These are phyloP conservation scores for Crocuta crocuta DNA, from an alignment of 2,113 vertebrate genomes.

Conservation along the genomic window DNA sequence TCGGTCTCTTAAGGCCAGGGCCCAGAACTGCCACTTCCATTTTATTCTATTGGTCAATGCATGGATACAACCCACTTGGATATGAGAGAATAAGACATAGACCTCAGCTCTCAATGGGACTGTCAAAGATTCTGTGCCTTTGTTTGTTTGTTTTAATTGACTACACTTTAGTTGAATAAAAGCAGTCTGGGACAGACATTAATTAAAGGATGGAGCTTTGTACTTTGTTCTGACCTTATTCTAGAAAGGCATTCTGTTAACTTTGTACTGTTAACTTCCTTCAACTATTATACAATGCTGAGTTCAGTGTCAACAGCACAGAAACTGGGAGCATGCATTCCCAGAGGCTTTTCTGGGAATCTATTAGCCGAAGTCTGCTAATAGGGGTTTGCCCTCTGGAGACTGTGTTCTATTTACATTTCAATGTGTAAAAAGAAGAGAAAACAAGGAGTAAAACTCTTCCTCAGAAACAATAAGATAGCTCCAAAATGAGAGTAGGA, in stretches of 20 bases:
- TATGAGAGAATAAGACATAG: background rate
- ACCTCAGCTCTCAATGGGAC: background rate
- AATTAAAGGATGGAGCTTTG: background rate
- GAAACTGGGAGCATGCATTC: background rate
- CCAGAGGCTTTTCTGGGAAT: background rate
- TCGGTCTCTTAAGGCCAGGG: background rate
- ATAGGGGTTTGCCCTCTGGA: background rate
- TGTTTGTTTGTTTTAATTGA: background rate
- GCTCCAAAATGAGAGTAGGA: background rate
- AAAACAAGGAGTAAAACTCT: background rate
- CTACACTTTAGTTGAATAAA: background rate
- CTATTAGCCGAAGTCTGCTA: background rate
- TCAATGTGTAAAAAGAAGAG: background rate
- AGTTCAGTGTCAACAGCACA: background rate
- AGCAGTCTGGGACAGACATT: background rate
- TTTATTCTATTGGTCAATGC: background rate
- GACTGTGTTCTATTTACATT: background rate
- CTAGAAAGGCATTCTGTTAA: background rate
- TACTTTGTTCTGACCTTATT: slow-evolving; percentile 1
- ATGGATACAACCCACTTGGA: background rate
- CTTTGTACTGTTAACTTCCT: background rate
- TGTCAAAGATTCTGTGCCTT: background rate
- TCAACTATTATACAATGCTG: background rate
- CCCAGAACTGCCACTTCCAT: background rate
- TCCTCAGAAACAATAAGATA: background rate